Conservation (phyloP, 2,113 vertebrate genomes). For the Verasper variegatus region DNA sequence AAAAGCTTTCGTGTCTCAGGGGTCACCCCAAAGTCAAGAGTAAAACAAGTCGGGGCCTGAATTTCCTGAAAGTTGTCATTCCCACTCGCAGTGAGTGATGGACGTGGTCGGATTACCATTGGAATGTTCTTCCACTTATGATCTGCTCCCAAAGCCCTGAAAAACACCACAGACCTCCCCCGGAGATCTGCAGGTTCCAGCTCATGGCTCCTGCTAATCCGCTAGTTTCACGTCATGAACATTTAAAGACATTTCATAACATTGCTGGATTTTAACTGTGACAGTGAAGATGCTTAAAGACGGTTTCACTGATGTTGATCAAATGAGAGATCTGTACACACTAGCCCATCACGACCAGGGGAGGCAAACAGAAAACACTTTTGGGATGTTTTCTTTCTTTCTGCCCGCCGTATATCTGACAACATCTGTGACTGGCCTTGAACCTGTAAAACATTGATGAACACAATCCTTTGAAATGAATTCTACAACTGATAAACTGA, state of each 20-base stretch:
- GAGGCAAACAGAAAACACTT: neutral
- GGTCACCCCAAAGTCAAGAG: slow-evolving; percentile 55
- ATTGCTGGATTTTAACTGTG: neutral
- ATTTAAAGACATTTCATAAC: slow-evolving; percentile 2
- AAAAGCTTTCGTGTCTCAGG: slow-evolving; percentile 26
- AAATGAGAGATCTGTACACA: neutral
- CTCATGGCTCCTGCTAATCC: slow-evolving; percentile 22
- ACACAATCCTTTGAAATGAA: neutral
- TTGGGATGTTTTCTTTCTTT: neutral
- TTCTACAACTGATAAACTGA: neutral
- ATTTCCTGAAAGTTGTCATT: slow-evolving; percentile 70
- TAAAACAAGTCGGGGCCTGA: slow-evolving; percentile 60
- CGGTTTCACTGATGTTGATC: neutral
- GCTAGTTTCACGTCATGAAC: slow-evolving; percentile 15
- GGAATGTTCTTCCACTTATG: slow-evolving; percentile 74
- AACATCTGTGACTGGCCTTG: slow-evolving; percentile 15
- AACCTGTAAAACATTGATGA: slow-evolving; percentile 23
- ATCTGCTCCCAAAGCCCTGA: slow-evolving; percentile 50
- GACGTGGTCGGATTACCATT: slow-evolving; percentile 60
- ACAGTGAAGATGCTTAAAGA: neutral
- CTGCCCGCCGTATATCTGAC: neutral
- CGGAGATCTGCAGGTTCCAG: slow-evolving; percentile 35
- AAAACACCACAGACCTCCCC: slow-evolving; percentile 42
- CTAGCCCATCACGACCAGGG: neutral
- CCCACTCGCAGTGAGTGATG: slow-evolving; percentile 43